Base-by-base conservation (phyloP, 2,797 vertebrate genomes). In the Tangara arthus region DNA sequence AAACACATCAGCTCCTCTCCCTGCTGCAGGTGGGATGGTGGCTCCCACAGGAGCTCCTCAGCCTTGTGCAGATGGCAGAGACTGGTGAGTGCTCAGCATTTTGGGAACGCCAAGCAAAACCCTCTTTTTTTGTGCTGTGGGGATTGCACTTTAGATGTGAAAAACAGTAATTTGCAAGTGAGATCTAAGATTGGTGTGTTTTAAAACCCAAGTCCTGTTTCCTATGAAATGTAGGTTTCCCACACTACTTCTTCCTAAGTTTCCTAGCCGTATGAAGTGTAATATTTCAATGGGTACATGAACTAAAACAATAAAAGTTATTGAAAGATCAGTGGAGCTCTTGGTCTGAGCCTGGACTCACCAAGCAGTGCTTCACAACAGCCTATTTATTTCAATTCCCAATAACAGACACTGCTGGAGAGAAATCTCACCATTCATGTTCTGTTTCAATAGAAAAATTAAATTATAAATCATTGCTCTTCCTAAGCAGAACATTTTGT, bases 401-500 rank as follows among this genome's bases (percentile, higher is more conserved):
- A 81, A 8, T 65, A 87, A 93, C 1, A 5, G 87, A 59, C 69
- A 69, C 70, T 63, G 72, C 47, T 77, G 82, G 70, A 6, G 8
- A 86, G 68, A 87, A 49, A 41, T 39, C 82, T 86, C 70, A 63
- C 65, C 69, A 72, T 77, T 87, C 82, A 53, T 60, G 35, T 64
- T 78, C 32, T 90, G 71, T 89, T 90, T 70, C 80, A 84, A 46
- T 53, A 82, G 73, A 91, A 94, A 91, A 77, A 82, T 56, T 42
- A 72, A 76, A 87, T 91, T 72, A 73, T 65, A 96, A 90, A 93
- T 96, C 73, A 94, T 30, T 95, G 77, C 53, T 93, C 85, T 79
- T 95, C 87, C 86, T 77, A 87, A 90, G 87, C 30, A 94, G 85
- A 94, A 84, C 42, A 82, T 93, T 91, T 84, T 89, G 35, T 91